Evolutionary conservation across 2,797 vertebrate species (phyloP).

Genomic region (Periparus ater): DNA sequence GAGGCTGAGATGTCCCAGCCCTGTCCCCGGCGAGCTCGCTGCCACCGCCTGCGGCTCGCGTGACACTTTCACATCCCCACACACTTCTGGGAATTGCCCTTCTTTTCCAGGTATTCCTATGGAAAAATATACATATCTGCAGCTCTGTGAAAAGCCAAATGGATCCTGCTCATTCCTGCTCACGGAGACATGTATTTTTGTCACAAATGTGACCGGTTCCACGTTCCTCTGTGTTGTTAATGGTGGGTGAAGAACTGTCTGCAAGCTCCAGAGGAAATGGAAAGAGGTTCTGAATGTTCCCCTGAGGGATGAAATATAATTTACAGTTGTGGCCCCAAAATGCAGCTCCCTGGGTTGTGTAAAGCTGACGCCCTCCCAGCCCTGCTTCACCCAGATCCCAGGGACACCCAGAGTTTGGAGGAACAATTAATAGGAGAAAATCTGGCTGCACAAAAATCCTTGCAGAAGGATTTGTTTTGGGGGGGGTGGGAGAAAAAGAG

Average conservation of each 20-base stretch:
- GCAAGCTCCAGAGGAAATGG: background rate
- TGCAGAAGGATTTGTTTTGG: background rate
- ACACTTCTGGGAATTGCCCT: background rate
- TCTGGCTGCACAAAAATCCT: background rate
- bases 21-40: background rate
- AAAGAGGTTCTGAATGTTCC: background rate
- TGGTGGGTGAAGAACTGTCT: background rate
- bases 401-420: background rate
- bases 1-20: background rate
- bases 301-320: background rate
- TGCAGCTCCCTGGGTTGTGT: background rate
- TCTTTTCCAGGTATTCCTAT: background rate
- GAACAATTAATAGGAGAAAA: background rate
- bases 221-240: rapidly evolving
- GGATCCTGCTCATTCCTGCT: background rate
- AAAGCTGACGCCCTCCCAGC: background rate
- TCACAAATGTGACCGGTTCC: background rate
- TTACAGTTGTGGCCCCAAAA: background rate
- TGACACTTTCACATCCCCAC: background rate
- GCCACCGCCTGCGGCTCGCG: background rate
- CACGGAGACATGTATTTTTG: background rate
- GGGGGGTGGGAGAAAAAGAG: background rate
- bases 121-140: background rate
- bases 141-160: background rate
- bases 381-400: rapidly evolving